Percentiles rank a stretch among this genome's conserved stretches.
phyloP scores from a whole-genome alignment of 1,140 invertebrate genomes.

The Eriosoma lanigerum region DNA sequence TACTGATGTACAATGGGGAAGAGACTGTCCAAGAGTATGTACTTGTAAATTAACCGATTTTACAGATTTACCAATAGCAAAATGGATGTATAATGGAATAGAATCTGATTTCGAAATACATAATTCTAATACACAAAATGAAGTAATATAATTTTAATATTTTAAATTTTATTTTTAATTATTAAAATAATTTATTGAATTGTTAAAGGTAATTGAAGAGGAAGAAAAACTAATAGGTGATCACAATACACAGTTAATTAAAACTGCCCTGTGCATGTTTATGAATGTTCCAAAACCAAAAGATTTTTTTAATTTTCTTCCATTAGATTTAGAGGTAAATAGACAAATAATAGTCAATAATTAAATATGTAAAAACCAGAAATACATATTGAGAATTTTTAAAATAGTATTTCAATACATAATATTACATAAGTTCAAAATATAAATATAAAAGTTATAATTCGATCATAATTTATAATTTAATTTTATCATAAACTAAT shows the following conservation, averaged over 20 bases:
- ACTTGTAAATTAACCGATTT: conserved; percentile 61
- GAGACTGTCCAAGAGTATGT: conserved; percentile 60
- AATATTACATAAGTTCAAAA: too few species aligned
- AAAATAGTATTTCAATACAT: too few species aligned
- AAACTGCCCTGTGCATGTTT: conserved; percentile 27
- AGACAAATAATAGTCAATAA: not conserved
- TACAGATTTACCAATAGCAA: conserved; percentile 59
- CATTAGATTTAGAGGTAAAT: conserved; percentile 33
- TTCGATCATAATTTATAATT: not conserved
- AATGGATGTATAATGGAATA: conserved; percentile 53
- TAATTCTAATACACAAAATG: not conserved
- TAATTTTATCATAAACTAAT: not conserved
- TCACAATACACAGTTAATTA: not conserved
- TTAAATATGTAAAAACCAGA: not conserved
- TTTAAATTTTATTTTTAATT: not conserved
- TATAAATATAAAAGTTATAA: not conserved
- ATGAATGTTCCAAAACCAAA: conserved; percentile 45
- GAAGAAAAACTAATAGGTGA: not conserved
- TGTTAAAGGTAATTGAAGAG: conserved; percentile 35
- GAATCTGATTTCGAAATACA: not conserved
- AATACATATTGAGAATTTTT: not conserved
- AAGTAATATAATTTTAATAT: not conserved
- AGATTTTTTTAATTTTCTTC: conserved; percentile 28
- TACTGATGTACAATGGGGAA: conserved; percentile 49
- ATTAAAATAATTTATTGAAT: not conserved